Conservation (phyloP, 2,888 invertebrate genomes). For the Eledona agricola region DNA sequence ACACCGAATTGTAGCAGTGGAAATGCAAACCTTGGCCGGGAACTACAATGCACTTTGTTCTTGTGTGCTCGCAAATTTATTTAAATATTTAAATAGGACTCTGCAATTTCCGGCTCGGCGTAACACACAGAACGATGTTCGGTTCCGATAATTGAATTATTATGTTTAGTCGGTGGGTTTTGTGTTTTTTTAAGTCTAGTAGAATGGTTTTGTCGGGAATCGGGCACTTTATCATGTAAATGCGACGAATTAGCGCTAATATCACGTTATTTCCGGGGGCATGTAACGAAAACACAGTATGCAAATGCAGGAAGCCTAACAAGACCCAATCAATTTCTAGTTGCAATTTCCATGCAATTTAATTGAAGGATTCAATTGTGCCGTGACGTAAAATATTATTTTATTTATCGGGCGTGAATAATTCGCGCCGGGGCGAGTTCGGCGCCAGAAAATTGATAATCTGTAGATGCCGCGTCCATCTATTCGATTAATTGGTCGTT, state of each 20-base stretch:
- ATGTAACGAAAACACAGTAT: constrained; percentile 1
- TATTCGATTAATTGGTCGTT: constrained; percentile 11
- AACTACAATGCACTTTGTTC: constrained; percentile 6
- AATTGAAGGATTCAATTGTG: constrained; percentile 10
- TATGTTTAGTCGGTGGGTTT: no score
- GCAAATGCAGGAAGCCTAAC: constrained; percentile 14
- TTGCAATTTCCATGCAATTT: constrained; percentile 13
- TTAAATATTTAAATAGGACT: neutral
- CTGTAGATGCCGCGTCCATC: constrained; percentile 6
- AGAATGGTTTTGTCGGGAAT: no score
- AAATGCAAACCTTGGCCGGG: constrained; percentile 1
- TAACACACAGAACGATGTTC: no score
- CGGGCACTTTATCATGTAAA: no score
- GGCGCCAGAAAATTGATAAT: constrained; percentile 8
- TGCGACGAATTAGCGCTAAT: no score
- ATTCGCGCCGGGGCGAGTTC: constrained; percentile 1
- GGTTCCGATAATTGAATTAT: no score
- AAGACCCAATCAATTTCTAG: constrained; percentile 15
- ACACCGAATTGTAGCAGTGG: constrained; percentile 1
- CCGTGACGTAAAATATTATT: constrained; percentile 7
- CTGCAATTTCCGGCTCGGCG: neutral
- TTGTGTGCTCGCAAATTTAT: neutral
- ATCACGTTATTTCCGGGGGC: no score
- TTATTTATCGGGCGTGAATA: constrained; percentile 10
- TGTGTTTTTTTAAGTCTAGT: no score